Evolutionary conservation across 1,140 invertebrate species (phyloP), one percentile per base, ranked within the genome.

Genomic region (Sweltsa coloradensis): DNA sequence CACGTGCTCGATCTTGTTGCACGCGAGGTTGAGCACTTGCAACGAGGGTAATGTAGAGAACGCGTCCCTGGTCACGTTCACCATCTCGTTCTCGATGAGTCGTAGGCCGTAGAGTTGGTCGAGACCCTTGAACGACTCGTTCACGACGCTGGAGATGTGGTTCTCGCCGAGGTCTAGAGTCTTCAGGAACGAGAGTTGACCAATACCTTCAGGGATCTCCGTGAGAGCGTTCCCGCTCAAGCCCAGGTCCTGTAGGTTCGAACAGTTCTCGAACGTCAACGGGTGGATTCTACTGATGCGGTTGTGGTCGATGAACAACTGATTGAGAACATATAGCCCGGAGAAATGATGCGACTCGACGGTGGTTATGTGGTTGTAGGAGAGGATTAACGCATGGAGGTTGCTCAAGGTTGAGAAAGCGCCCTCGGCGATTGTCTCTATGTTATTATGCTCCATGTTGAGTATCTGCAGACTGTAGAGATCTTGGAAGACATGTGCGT

Each of bases 111-210:
- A 79, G 2, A 71, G 54, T 50, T 68, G 63, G 34, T 74, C 70
- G 6, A 83, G 61, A 22, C 76, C 76, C 51, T 71, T 68, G 61
- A 81, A 80, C 61, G 72, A 75, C 45, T 72, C 65, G 51, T 73
- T 71, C 46, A 66, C 71, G 45, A 76, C 64, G 41, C 73, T 62
- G 57, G 80, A 77, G 55, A 91, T 83, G 59, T 74, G 72, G 66
- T 92, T 92, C 64, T 88, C 85, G 26, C 85, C 85, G 29, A 91
- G 68, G 71, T 92, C 87, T 31, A 92, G 74, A 2, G 82, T 89
- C 59, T 83, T 78, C 45, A 93, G 65, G 47, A 81, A 68, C 14
- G 70, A 66, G 63, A 91, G 75, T 57, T 79, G 75, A 59, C 75
- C 69, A 3, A 91, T 64, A 3, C 85, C 85, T 57, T 77, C 65